A percentile compares a stretch with the other conserved stretches of the same genome.
Evolutionary conservation across 1,140 invertebrate species (phyloP).

Genomic region (Heliothis subflexa): DNA sequence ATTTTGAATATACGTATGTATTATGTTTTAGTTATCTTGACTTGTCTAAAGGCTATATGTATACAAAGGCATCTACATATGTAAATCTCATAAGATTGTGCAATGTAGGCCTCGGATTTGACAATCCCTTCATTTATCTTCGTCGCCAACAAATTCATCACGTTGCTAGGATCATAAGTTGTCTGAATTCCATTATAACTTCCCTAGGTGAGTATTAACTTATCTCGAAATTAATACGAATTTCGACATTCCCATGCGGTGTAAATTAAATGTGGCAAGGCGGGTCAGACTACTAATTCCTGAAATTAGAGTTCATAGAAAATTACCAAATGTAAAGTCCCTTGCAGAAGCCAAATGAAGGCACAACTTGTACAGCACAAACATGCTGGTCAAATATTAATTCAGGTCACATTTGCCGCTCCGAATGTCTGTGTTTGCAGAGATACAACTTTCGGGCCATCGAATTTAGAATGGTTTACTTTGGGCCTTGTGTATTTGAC

Average conservation of each 20-base stretch:
- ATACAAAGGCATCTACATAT: neutral
- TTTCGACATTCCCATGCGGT: conserved; percentile 30
- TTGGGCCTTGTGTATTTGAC: conserved; percentile 75
- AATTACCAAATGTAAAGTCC: conserved; percentile 64
- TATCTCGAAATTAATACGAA: conserved; percentile 38
- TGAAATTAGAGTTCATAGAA: conserved; percentile 69
- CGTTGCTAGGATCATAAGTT: conserved; percentile 44
- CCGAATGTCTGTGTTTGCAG: conserved; percentile 74
- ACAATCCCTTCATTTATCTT: conserved; percentile 39
- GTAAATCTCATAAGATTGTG: conserved; percentile 18
- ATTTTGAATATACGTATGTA: too few species aligned
- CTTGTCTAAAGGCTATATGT: too few species aligned
- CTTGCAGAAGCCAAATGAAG: conserved; percentile 64
- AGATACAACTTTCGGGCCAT: conserved; percentile 81
- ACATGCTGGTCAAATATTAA: conserved; percentile 78
- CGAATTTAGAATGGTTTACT: conserved; percentile 81
- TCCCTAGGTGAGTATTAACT: conserved; percentile 44
- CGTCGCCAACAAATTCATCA: conserved; percentile 28
- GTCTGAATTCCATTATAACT: conserved; percentile 43
- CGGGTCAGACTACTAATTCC: conserved; percentile 65
- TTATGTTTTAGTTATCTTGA: too few species aligned
- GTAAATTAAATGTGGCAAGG: conserved; percentile 62
- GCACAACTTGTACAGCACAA: conserved; percentile 65
- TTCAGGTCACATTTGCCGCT: conserved; percentile 80
- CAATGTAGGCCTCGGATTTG: conserved; percentile 14